These are phyloP conservation scores for Crotalus tigris DNA, from an alignment of 2,113 vertebrate genomes.

Conservation along the genomic window DNA sequence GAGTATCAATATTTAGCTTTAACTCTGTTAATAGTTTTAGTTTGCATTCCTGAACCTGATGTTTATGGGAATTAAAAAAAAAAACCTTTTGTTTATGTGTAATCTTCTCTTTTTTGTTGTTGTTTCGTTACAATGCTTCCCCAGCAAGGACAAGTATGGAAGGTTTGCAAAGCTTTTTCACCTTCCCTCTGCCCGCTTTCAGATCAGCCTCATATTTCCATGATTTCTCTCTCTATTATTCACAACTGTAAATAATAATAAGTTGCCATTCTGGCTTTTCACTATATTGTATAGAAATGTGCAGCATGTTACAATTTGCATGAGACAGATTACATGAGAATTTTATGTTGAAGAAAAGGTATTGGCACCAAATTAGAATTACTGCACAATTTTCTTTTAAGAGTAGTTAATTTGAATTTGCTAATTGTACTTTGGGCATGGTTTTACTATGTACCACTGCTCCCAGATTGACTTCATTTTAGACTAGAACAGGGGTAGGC, in stretches of 20 bases:
- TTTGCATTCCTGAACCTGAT: slow-evolving; percentile 68
- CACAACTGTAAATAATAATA: slow-evolving; percentile 62
- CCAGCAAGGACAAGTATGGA: slow-evolving; percentile 99
- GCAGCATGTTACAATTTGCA: slow-evolving; percentile 66
- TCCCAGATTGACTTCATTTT: slow-evolving; percentile 36
- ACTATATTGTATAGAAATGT: slow-evolving; percentile 46
- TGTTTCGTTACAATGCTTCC: slow-evolving; percentile 92
- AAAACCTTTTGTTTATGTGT: slow-evolving; percentile 83
- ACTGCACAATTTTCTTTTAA: slow-evolving; percentile 29
- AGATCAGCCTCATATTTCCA: slow-evolving; percentile 82
- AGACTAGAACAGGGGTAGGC: slow-evolving; percentile 22
- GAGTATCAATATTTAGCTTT: slow-evolving; percentile 53
- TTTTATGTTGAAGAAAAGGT: neutral
- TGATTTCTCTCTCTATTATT: slow-evolving; percentile 84
- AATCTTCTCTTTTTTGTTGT: slow-evolving; percentile 89
- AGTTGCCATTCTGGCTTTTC: slow-evolving; percentile 57
- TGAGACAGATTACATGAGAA: slow-evolving; percentile 53
- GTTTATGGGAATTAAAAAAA: slow-evolving; percentile 72
- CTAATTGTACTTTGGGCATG: slow-evolving; percentile 29
- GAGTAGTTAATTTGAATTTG: slow-evolving; percentile 44
- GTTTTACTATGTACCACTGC: slow-evolving; percentile 27
- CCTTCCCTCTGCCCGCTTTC: slow-evolving; percentile 94
- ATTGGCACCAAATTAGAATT: slow-evolving; percentile 31
- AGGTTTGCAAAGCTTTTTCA: slow-evolving; percentile 99
- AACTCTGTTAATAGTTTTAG: slow-evolving; percentile 64